Base-by-base conservation (phyloP, 2,797 vertebrate species). In the Oryzias sinensis region DNA sequence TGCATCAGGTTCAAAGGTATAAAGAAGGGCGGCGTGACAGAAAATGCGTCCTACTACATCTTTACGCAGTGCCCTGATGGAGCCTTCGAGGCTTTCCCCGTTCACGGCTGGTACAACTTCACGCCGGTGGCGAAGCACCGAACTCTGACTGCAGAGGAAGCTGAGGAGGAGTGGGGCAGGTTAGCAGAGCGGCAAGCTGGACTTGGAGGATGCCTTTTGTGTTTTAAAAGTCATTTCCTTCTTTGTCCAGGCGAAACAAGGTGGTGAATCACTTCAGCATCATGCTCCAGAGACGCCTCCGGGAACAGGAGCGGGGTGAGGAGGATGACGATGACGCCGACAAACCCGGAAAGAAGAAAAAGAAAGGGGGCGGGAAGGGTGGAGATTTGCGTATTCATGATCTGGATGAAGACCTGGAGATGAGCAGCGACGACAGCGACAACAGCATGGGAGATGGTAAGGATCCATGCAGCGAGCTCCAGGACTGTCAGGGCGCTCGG, bases 221-320 rank as follows among this genome's bases (percentile, higher is more conserved):
- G 11, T 14, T 11, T 70, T 3, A 49, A 14, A 58, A 16, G 1
- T 51, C 7, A 14, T 45, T 50, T 0, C 1, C 2, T 0, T 25
- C 0, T 22, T 42, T 15, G 44, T 53, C 0, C 72, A 97, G 96
- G 83, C 91, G 96, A 62, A 97, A 97, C 89, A 97, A 97, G 68
- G 94, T 97, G 45, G 90, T 97, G 65, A 97, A 97, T 83, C 95
- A 97, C 88, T 97, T 97, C 87, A 96, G 91, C 86, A 97, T 97
- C 83, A 97, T 97, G 96, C 93, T 97, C 69, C 96, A 97, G 85
- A 91, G 93, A 41, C 93, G 95, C 4, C 87, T 97, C 25, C 89
- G 93, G 56, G 94, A 95, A 77, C 92, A 93, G 70, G 94, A 94
- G 56, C 90, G 86, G 0, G 93, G 93, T 0, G 93, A 93, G 0